phyloP scores from a whole-genome alignment of 2,888 invertebrate species.

The Ochropleura plecta region DNA sequence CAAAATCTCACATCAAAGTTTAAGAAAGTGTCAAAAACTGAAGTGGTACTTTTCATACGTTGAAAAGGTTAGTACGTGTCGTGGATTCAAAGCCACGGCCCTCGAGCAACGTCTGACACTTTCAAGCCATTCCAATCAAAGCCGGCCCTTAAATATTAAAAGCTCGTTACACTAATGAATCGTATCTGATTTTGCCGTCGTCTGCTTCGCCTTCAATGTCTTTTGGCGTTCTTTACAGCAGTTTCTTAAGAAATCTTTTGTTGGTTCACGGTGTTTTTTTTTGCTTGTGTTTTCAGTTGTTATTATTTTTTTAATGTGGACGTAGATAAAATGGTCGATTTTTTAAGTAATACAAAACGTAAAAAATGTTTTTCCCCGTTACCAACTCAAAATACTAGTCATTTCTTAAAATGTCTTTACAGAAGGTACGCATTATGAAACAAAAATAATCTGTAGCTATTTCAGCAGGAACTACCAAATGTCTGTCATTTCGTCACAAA shows the following conservation, averaged over 20 bases:
- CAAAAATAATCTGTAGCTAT: constrained; percentile 13
- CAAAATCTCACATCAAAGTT: constrained; percentile 60
- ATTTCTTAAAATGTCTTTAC: constrained; percentile 10
- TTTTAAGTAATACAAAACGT: neutral
- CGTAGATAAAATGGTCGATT: neutral
- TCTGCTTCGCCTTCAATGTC: constrained; percentile 80
- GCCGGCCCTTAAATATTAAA: constrained; percentile 88
- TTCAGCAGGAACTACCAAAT: constrained; percentile 28
- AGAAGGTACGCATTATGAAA: neutral
- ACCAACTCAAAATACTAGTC: neutral
- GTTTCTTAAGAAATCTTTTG: constrained; percentile 81
- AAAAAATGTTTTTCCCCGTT: neutral
- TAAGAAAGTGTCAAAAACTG: constrained; percentile 77
- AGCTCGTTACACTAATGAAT: constrained; percentile 90
- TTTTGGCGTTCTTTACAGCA: constrained; percentile 80
- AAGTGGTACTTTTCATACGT: constrained; percentile 68
- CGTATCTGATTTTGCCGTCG: constrained; percentile 89
- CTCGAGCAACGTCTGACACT: constrained; percentile 82
- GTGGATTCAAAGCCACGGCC: constrained; percentile 75
- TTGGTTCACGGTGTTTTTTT: constrained; percentile 64
- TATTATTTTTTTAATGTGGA: constrained; percentile 54
- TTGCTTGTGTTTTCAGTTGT: constrained; percentile 47
- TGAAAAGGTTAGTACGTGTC: constrained; percentile 72
- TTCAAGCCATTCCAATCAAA: constrained; percentile 87
- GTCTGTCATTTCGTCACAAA: constrained; percentile 55